Evolutionary conservation across 2,797 vertebrate genomes (phyloP).

Genomic region (Propithecus perrieri): DNA sequence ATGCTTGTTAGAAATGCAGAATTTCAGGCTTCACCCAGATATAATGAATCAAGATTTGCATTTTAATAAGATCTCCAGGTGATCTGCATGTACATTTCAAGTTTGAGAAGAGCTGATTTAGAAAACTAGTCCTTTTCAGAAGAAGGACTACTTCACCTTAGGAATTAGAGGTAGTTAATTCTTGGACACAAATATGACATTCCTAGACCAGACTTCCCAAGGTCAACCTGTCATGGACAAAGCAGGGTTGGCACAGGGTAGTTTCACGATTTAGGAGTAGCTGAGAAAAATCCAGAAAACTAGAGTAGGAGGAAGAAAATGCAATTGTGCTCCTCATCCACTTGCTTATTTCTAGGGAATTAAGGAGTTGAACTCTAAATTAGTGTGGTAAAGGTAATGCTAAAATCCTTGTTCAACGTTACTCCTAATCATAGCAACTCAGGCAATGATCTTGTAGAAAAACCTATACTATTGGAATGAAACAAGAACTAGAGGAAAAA

Average conservation of each 20-base stretch:
- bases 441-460: not conserved
- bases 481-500: not conserved
- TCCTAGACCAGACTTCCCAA: not conserved
- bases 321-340: not conserved
- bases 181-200: not conserved
- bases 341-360: not conserved
- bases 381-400: not conserved
- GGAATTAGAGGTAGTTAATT: not conserved
- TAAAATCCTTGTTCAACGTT: not conserved
- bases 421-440: not conserved
- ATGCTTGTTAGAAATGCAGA: not conserved
- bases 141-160: not conserved
- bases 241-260: not conserved
- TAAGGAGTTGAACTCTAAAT: not conserved
- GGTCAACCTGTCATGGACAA: not conserved
- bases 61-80: not conserved
- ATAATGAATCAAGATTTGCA: not conserved
- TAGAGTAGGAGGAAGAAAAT: not conserved
- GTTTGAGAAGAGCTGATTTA: not conserved
- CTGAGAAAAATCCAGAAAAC: not conserved
- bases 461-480: not conserved
- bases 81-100: not conserved
- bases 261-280: not conserved
- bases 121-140: not conserved
- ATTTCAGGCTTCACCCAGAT: not conserved